Evolutionary conservation across 2,113 vertebrate species (phyloP).

Genomic region (Eira barbara): DNA sequence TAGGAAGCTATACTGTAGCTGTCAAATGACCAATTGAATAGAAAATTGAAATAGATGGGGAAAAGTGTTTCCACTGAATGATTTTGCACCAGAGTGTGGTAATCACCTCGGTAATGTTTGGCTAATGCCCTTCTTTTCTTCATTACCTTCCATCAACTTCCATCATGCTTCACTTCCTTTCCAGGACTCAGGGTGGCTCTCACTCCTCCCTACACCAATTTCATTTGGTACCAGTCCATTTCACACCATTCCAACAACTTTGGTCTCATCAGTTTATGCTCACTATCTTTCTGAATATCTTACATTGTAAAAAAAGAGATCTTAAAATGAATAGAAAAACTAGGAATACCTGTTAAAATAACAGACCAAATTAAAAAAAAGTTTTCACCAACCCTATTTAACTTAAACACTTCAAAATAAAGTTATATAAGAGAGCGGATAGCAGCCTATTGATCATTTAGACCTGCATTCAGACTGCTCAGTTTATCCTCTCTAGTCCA

Average conservation of each 20-base stretch:
- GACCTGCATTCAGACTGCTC: background rate
- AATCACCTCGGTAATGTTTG: constrained; percentile 66
- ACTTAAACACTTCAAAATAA: background rate
- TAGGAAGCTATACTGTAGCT: constrained; percentile 34
- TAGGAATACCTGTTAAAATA: background rate
- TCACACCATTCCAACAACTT: constrained; percentile 34
- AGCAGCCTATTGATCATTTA: background rate
- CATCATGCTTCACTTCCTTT: constrained; percentile 52
- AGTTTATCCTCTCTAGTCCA: background rate
- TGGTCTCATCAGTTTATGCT: constrained; percentile 25
- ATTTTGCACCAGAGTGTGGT: constrained; percentile 53
- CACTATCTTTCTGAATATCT: constrained; percentile 14
- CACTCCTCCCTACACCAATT: background rate
- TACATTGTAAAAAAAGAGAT: background rate
- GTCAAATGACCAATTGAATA: constrained; percentile 59
- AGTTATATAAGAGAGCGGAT: background rate
- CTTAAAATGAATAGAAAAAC: background rate
- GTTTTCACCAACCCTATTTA: background rate
- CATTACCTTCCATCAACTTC: constrained; percentile 71
- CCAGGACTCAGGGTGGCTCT: background rate
- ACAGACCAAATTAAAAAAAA: constrained; percentile 18
- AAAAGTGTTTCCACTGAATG: constrained; percentile 33
- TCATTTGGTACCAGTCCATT: constrained; percentile 37
- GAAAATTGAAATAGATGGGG: constrained; percentile 72
- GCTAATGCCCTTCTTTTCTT: constrained; percentile 64